These are phyloP conservation scores for Sporophila hypoxantha DNA, from an alignment of 2,113 vertebrate species.

Conservation along the genomic window DNA sequence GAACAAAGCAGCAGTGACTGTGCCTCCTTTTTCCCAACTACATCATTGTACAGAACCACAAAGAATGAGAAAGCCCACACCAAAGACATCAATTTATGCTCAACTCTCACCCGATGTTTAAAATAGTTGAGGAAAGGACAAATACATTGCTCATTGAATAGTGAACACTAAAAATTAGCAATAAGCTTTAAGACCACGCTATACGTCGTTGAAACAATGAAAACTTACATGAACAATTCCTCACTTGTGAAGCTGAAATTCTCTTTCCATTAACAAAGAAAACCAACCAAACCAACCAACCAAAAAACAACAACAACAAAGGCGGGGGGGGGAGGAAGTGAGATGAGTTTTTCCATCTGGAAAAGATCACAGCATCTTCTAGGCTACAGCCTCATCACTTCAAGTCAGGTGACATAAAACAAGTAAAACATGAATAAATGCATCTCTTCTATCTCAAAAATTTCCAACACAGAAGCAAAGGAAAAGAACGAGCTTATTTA, in stretches of 20 bases:
- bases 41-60: neutral
- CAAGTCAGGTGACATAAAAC: neutral
- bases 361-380: neutral
- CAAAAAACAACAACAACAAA: neutral
- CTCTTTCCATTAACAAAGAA: neutral
- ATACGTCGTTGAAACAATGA: neutral
- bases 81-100: neutral
- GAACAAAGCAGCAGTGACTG: neutral
- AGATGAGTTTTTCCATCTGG: neutral
- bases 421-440: neutral
- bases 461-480: neutral
- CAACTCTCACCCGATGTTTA: neutral
- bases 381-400: neutral
- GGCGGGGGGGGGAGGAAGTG: accelerated
- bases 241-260: neutral
- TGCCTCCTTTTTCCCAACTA: neutral
- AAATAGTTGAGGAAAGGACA: neutral
- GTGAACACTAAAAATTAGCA: neutral
- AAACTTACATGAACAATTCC: neutral
- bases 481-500: neutral
- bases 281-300: neutral
- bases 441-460: neutral
- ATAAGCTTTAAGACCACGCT: neutral
- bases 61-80: neutral
- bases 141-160: neutral